Evolutionary conservation across 1,140 invertebrate genomes (phyloP).

Genomic region (Drosophila saltans): DNA sequence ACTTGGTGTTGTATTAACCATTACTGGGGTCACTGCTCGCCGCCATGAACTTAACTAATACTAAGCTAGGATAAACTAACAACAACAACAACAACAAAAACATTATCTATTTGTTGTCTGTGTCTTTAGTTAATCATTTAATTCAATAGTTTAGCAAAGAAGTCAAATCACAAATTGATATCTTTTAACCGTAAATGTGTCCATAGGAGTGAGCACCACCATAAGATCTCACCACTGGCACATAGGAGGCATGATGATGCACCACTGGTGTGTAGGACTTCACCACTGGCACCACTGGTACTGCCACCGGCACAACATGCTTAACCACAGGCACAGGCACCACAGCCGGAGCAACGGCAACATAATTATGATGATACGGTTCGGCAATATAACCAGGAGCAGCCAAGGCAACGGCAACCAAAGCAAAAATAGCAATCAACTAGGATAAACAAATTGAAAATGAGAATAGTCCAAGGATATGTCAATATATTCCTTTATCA

Average conservation of each 20-base stretch:
- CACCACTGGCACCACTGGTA: conserved; percentile 40
- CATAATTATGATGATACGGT: conserved; percentile 26
- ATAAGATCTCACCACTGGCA: conserved; percentile 17
- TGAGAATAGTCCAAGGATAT: neutral
- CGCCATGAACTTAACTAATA: neutral
- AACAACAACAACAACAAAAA: conserved; percentile 7
- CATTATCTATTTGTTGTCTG: neutral
- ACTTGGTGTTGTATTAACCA: conserved; percentile 7
- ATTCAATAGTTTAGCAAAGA: neutral
- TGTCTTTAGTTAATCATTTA: conserved; percentile 6
- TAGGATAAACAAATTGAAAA: neutral
- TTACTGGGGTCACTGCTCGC: conserved; percentile 2
- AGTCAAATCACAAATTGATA: too few relatives aligned
- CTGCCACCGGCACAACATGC: conserved; percentile 32
- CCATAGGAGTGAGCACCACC: conserved; percentile 21
- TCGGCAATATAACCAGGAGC: conserved; percentile 45
- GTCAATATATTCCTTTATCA: neutral
- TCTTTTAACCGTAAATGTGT: conserved; percentile 27
- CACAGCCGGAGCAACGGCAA: conserved; percentile 21
- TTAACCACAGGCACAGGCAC: conserved; percentile 47
- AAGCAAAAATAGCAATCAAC: conserved; percentile 41
- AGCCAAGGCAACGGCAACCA: conserved; percentile 30
- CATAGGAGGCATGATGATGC: conserved; percentile 17
- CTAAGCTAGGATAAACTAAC: conserved; percentile 14
- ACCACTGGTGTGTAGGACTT: conserved; percentile 34